Evolutionary conservation across 2,888 invertebrate genomes (phyloP), one percentile per base, ranked within the genome.

Genomic region (Arenicola marina): DNA sequence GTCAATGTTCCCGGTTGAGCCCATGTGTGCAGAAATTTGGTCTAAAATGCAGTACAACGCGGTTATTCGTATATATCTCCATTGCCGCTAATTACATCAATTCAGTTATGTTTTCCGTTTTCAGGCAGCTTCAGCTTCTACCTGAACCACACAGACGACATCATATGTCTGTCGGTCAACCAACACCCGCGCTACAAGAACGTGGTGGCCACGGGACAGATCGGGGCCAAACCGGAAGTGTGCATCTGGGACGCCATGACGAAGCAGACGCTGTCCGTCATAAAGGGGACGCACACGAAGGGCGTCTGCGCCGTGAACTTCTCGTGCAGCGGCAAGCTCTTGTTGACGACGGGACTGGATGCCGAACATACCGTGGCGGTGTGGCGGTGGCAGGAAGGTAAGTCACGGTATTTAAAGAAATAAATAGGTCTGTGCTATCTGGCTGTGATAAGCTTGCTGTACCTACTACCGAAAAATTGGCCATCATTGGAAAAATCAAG

Each of bases 301-400:
- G 84, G 83, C 4, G 78, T 83, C 2, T 81, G 82, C 61, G 76
- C 77, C 2, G 72, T 83, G n/a, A 77, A 80, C 66, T 84, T 84
- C 72, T 83, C 83, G 2, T 79, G 82, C 65, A 78, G 78, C 43
- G 84, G 84, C 11, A 83, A 82, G 67, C 75, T 79, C 33, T 65
- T 84, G 55, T 71, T 82, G 34, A 75, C 80, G 11, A 80, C 81
- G 18, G 83, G 82, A 7, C 64, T 83, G 38, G 82, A 79, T 64
- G 75, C 74, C 38, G 75, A 76, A 21, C 78, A 79, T 62, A 76
- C 77, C 45, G 68, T 84, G 7, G 75, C 75, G 54, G 79, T 83
- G 1, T 84, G 83, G 82, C 74, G 80, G 59, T 83, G 83, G 83
- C 78, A 82, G 64, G 83, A 83, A 69, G 83, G 83, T 79, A 38